These are phyloP conservation scores for Portevinia maculata DNA, from an alignment of 2,888 invertebrate species.

Conservation along the genomic window DNA sequence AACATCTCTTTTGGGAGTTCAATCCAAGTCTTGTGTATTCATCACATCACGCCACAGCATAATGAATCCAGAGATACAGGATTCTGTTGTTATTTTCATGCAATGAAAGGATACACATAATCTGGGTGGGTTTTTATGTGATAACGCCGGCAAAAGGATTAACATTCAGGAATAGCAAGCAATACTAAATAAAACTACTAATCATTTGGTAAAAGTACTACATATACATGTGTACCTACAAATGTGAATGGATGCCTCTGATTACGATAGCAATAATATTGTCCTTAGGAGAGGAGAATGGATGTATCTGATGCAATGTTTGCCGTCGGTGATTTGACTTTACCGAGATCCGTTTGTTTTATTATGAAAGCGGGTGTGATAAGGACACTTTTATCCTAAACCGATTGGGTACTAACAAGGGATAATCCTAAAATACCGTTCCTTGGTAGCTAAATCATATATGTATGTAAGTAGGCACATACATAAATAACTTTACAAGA, in stretches of 20 bases:
- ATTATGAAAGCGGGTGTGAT: slow-evolving; percentile 52
- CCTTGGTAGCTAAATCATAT: slow-evolving; percentile 24
- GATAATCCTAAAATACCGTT: slow-evolving; percentile 59
- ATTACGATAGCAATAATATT: slow-evolving; percentile 55
- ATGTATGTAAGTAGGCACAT: too few species aligned
- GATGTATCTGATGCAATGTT: slow-evolving; percentile 17
- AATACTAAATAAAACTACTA: slow-evolving; percentile 26
- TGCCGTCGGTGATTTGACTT: slow-evolving; percentile 17
- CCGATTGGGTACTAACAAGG: slow-evolving; percentile 43
- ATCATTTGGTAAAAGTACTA: slow-evolving; percentile 48
- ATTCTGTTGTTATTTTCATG: slow-evolving; percentile 38
- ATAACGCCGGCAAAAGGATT: slow-evolving; percentile 54
- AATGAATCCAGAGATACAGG: slow-evolving; percentile 53
- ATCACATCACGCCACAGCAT: slow-evolving; percentile 24
- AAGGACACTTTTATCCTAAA: slow-evolving; percentile 37
- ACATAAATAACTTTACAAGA: slow-evolving; percentile 26
- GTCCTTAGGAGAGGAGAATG: slow-evolving; percentile 32
- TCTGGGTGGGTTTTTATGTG: slow-evolving; percentile 32
- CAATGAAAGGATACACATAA: slow-evolving; percentile 8
- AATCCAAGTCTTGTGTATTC: slow-evolving; percentile 40
- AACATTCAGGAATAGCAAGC: slow-evolving; percentile 36
- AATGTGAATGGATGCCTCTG: slow-evolving; percentile 15
- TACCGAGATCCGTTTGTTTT: slow-evolving; percentile 23
- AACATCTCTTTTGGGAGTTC: slow-evolving; percentile 58
- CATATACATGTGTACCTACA: neutral